Conservation (phyloP, 2,113 vertebrate genomes). For the Agelaius tricolor region DNA sequence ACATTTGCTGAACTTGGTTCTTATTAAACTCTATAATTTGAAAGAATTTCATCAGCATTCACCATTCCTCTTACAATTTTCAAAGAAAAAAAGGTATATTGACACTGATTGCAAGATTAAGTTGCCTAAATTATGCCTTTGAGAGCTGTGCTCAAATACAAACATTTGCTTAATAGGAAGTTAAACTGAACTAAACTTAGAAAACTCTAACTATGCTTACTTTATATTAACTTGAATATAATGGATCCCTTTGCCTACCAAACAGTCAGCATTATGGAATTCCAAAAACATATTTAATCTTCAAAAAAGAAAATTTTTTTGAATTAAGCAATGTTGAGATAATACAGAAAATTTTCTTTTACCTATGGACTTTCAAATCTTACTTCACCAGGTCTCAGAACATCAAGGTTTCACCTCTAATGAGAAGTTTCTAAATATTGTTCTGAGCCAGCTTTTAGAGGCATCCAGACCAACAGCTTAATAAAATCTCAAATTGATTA, state of each 20-base stretch:
- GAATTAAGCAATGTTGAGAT: background rate
- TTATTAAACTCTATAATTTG: background rate
- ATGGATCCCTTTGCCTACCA: background rate
- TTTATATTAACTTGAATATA: background rate
- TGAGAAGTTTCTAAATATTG: background rate
- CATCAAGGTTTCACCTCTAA: background rate
- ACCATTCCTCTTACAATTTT: background rate
- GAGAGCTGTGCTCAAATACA: background rate
- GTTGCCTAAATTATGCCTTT: background rate
- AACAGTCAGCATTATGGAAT: background rate
- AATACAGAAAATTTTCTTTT: background rate
- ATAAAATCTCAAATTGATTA: background rate
- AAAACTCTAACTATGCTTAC: background rate
- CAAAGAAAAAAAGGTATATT: background rate
- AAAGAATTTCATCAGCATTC: background rate
- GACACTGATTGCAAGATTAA: background rate
- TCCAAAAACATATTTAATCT: background rate
- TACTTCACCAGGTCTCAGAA: background rate
- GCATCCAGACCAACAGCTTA: background rate
- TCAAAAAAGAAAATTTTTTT: background rate
- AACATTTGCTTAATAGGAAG: background rate
- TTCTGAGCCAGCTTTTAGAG: background rate
- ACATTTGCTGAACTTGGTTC: background rate
- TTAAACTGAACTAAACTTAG: background rate
- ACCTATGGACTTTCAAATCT: background rate